Evolutionary conservation across 2,797 vertebrate species (phyloP).

Genomic region (Vespertilio murinus): DNA sequence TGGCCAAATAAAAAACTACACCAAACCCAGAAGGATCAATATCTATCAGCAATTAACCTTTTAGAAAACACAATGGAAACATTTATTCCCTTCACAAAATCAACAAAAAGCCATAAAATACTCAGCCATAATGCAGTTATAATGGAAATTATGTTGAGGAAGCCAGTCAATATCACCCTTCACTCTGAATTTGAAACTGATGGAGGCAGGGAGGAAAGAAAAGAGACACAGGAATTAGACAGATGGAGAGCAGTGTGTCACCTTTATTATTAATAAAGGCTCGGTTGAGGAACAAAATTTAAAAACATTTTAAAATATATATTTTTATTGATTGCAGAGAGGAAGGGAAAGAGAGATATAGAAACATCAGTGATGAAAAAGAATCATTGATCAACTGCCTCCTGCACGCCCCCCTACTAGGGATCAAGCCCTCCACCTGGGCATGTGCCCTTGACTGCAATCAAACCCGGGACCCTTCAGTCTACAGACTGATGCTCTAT

Average conservation of each 20-base stretch:
- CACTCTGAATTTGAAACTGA: slow-evolving; percentile 14
- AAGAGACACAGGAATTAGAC: neutral
- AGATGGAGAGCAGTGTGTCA: neutral
- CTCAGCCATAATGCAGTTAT: neutral
- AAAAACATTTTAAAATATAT: neutral
- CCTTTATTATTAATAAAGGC: neutral
- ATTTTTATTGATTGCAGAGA: neutral
- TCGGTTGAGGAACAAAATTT: neutral
- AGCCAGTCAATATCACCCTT: neutral
- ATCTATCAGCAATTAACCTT: neutral
- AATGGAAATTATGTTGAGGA: neutral
- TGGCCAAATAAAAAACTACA: slow-evolving; percentile 17
- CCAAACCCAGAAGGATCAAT: neutral
- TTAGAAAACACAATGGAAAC: slow-evolving; percentile 1
- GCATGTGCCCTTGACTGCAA: too few species aligned
- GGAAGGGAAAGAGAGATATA: neutral
- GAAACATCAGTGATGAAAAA: neutral
- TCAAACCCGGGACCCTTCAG: neutral
- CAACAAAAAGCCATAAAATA: neutral
- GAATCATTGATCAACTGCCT: neutral
- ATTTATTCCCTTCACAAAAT: slow-evolving; percentile 24
- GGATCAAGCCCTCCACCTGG: too few species aligned
- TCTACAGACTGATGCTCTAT: neutral
- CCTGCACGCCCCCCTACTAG: too few species aligned
- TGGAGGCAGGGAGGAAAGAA: neutral